A percentile compares a stretch with the other conserved stretches of the same genome.
Evolutionary conservation across 2,888 invertebrate species (phyloP).

Genomic region (Cephus pygmeus): DNA sequence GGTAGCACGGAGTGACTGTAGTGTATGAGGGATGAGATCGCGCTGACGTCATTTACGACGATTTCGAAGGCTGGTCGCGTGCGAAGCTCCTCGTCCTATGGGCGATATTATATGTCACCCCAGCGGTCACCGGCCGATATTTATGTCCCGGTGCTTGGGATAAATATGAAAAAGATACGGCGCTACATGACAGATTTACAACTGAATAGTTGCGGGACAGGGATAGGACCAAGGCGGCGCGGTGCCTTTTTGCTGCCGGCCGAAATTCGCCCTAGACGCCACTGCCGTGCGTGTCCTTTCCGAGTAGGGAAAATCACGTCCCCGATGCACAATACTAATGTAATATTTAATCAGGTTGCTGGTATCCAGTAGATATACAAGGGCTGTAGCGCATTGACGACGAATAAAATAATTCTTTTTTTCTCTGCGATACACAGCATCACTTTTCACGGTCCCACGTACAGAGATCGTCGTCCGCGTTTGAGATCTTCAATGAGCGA

Average conservation of each 20-base stretch:
- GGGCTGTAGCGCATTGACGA: no score
- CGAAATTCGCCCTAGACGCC: background rate
- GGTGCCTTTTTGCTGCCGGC: constrained; percentile 13
- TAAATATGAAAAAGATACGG: constrained; percentile 45
- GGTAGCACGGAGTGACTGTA: background rate
- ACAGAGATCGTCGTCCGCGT: background rate
- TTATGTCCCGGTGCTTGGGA: constrained; percentile 38
- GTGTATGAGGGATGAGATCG: background rate
- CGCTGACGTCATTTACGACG: constrained; percentile 18
- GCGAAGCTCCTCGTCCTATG: constrained; percentile 33
- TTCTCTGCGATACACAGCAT: background rate
- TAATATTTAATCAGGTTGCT: background rate
- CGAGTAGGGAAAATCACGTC: background rate
- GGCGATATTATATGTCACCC: constrained; percentile 33
- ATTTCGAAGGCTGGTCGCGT: constrained; percentile 28
- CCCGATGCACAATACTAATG: background rate
- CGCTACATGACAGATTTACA: constrained; percentile 29
- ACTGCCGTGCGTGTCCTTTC: constrained; percentile 9
- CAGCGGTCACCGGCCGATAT: constrained; percentile 44
- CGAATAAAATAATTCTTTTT: no score
- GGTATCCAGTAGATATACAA: background rate
- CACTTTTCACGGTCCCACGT: background rate
- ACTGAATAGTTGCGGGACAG: constrained; percentile 14
- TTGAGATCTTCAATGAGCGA: background rate
- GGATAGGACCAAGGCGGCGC: constrained; percentile 11